Evolutionary conservation across 2,113 vertebrate genomes (phyloP).

Genomic region (Solea senegalensis): DNA sequence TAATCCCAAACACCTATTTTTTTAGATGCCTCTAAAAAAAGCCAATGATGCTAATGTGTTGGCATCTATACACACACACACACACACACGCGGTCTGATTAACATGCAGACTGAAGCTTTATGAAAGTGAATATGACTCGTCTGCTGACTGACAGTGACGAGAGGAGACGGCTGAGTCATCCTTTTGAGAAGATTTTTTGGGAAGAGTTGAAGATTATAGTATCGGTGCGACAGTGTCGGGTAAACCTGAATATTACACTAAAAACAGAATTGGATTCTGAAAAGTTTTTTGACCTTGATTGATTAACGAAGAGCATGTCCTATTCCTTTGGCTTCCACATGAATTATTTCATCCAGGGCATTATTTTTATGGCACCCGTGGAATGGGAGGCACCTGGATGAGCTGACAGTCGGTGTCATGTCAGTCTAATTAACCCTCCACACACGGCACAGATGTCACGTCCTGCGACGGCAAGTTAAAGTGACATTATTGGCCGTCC

Average conservation of each 20-base stretch:
- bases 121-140: constrained; percentile 26
- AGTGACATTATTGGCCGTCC: constrained; percentile 35
- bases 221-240: constrained; percentile 5
- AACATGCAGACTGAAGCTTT: constrained; percentile 36
- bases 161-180: constrained; percentile 27
- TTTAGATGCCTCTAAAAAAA: constrained; percentile 12
- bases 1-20: not conserved
- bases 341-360: constrained; percentile 10
- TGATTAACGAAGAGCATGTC: not conserved
- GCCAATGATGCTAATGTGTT: constrained; percentile 17
- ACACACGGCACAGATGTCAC: constrained; percentile 23
- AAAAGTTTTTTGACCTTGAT: not conserved
- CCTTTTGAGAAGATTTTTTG: constrained; percentile 39
- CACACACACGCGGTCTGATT: constrained; percentile 21
- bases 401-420: constrained; percentile 27
- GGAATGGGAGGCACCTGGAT: constrained; percentile 2
- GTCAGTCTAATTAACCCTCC: constrained; percentile 44
- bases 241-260: constrained; percentile 6
- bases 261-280: not conserved
- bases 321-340: not conserved
- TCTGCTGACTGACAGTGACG: constrained; percentile 45
- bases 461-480: constrained; percentile 41
- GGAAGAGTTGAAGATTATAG: constrained; percentile 16
- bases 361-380: constrained; percentile 8
- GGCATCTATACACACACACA: constrained; percentile 17